Evolutionary conservation across 2,888 invertebrate genomes (phyloP), one percentile per base, ranked within the genome.

Genomic region (Scaptomyza caliginosa): DNA sequence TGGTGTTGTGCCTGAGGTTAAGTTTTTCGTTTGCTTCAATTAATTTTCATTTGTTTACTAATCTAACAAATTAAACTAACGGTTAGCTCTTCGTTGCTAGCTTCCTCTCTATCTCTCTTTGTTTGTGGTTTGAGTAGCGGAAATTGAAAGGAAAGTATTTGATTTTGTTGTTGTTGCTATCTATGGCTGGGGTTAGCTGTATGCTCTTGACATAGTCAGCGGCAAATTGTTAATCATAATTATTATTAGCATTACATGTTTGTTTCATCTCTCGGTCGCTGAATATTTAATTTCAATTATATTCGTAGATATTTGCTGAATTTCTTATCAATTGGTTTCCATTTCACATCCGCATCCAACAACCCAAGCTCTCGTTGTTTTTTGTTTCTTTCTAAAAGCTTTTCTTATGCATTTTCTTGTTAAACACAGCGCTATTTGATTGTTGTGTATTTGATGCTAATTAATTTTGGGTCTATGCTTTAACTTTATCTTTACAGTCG

Each of bases 41-140:
- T 87, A 87, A 87, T 87, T 87, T 87, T 76, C 88, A 88, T 88
- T 88, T 87, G 86, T 88, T 87, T 88, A 74, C 88, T 88, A 88
- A 88, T 87, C 89, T 86, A 83, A 79, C 88, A 88, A 88, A 87
- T 88, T 88, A 88, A 87, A 87, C 83, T 74, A 76, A 80, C 83
- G 88, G 83, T 82, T 85, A 65, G 82, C 67, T 57, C 57, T 5
- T 32, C 3, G 32, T 3, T 13, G 32, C 10, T 10, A 26, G 26
- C 10, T 8, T 10, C n/a, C n/a, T 26, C 10, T 26, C 3, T 3
- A 8, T 26, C 26, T 26, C 7, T 2, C 2, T 2, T 28, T 28
- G 54, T 45, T 38, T 55, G 56, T 24, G 52, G 56, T 32, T 46
- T 43, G 23, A 23, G 36, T 34, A 39, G 49, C 81, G 81, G 87